Conservation (phyloP, 2,113 vertebrate species). For the Eclectus roratus region DNA sequence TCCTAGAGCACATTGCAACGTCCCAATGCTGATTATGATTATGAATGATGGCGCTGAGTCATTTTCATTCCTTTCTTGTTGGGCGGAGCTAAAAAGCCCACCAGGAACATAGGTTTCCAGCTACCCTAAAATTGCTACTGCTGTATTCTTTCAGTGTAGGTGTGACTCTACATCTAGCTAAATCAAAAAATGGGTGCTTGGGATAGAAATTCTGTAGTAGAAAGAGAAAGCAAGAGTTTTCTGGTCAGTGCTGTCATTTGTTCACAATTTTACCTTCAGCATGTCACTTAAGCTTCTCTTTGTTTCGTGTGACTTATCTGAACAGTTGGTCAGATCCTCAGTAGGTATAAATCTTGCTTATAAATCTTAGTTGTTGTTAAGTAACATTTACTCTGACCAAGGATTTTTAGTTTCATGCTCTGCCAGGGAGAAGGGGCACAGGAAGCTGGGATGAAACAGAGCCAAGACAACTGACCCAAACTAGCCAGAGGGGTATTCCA, state of each 20-base stretch:
- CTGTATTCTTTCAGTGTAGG: background rate
- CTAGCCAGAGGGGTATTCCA: background rate
- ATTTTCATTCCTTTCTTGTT: background rate
- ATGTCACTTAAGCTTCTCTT: background rate
- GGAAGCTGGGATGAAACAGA: background rate
- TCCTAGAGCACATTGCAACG: background rate
- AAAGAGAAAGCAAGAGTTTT: background rate
- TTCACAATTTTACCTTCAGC: background rate
- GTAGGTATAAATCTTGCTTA: background rate
- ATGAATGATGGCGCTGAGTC: background rate
- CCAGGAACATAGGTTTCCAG: background rate
- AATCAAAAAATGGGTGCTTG: background rate
- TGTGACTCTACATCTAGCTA: background rate
- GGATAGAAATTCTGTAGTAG: background rate
- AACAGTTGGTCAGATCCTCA: background rate
- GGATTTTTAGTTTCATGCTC: background rate
- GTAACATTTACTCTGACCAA: background rate
- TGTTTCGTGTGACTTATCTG: background rate
- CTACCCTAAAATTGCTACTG: background rate
- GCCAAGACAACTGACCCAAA: background rate
- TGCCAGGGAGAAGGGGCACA: background rate
- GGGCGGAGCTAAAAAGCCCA: background rate
- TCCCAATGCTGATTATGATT: background rate
- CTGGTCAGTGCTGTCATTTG: background rate
- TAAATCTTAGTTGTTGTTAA: background rate